Percentiles rank a stretch among this genome's conserved stretches.
Evolutionary conservation across 1,140 invertebrate genomes (phyloP).

Genomic region (Panagrolaimus sp.): DNA sequence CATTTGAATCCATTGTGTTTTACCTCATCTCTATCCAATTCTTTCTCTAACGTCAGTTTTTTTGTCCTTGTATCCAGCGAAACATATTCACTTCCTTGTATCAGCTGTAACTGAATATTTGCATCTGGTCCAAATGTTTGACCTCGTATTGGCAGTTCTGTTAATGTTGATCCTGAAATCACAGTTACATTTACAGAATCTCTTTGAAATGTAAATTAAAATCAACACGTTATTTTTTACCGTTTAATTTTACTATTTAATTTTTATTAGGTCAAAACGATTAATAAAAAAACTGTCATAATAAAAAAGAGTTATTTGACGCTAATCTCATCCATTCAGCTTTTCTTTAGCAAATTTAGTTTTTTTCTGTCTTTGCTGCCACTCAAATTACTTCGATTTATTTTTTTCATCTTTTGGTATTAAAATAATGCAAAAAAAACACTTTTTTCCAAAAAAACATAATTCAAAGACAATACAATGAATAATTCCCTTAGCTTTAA

Average conservation of each 20-base stretch:
- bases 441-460: too few species aligned
- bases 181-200: too few species aligned
- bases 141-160: slow-evolving; percentile 28
- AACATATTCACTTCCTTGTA: slow-evolving; percentile 30
- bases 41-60: slow-evolving; percentile 29
- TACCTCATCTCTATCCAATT: slow-evolving; percentile 33
- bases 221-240: too few species aligned
- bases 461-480: too few species aligned
- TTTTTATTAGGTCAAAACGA: too few species aligned
- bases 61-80: slow-evolving; percentile 29
- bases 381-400: background rate
- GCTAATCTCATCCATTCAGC: background rate
- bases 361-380: background rate
- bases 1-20: background rate
- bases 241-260: too few species aligned
- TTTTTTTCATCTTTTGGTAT: too few species aligned
- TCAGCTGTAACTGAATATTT: slow-evolving; percentile 24
- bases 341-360: slow-evolving; percentile 3
- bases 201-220: too few species aligned
- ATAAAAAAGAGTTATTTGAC: background rate
- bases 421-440: too few species aligned
- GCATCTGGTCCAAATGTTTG: slow-evolving; percentile 16
- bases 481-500: too few species aligned
- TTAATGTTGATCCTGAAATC: slow-evolving; percentile 29
- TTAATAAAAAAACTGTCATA: too few species aligned